These are phyloP conservation scores for Apolygus lucorum DNA, from an alignment of 1,140 invertebrate genomes.

Conservation along the genomic window DNA sequence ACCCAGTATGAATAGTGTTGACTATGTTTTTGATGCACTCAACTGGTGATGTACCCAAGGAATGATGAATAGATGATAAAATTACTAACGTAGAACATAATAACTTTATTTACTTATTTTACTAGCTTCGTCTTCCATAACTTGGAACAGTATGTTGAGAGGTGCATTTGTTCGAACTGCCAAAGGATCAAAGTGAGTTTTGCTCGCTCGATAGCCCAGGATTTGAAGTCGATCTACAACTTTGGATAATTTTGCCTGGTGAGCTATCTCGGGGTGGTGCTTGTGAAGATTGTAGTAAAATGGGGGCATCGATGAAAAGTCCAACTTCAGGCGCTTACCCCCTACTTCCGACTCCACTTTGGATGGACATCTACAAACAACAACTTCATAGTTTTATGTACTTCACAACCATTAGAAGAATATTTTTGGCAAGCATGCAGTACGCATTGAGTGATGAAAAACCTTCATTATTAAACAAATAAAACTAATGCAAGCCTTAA, in stretches of 20 bases:
- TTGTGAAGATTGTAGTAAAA: slow-evolving; percentile 40
- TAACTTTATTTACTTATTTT: no score
- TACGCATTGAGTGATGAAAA: no score
- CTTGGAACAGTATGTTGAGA: slow-evolving; percentile 16
- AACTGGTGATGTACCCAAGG: no score
- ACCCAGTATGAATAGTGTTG: no score
- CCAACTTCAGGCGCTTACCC: slow-evolving; percentile 7
- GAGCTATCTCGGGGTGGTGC: slow-evolving; percentile 35
- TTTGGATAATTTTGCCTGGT: slow-evolving; percentile 36
- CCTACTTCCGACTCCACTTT: not conserved
- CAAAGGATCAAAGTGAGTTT: slow-evolving; percentile 40
- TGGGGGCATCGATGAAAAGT: slow-evolving; percentile 26
- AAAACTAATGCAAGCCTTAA: not conserved
- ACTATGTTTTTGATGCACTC: no score
- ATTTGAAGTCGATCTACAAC: slow-evolving; percentile 35
- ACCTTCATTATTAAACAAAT: not conserved
- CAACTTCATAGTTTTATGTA: no score
- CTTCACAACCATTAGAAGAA: no score
- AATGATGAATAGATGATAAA: no score
- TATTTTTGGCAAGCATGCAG: no score
- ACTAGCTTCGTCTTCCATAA: not conserved
- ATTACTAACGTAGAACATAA: no score
- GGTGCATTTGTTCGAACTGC: slow-evolving; percentile 39
- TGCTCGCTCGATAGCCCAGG: slow-evolving; percentile 37
- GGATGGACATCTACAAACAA: slow-evolving; percentile 21